Conservation (phyloP, 2,797 vertebrate species). For the Anguilla megastoma region DNA sequence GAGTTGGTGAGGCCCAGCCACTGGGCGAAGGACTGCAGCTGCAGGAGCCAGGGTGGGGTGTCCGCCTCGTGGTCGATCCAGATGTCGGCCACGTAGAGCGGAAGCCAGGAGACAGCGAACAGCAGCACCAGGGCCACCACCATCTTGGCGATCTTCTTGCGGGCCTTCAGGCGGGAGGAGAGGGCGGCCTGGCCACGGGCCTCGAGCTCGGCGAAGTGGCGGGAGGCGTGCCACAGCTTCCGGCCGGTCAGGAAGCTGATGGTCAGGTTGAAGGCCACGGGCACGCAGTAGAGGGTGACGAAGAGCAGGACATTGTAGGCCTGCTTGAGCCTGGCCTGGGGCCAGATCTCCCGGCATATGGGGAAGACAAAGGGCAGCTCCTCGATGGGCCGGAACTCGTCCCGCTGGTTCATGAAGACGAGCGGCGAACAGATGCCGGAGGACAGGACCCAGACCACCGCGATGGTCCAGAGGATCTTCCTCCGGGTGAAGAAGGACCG, state of each 20-base stretch:
- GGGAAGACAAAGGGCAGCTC: slow-evolving; percentile 74
- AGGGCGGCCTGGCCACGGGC: slow-evolving; percentile 77
- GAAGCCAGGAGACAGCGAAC: slow-evolving; percentile 85
- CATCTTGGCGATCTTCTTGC: slow-evolving; percentile 89
- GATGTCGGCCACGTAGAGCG: slow-evolving; percentile 84
- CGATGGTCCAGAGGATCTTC: slow-evolving; percentile 78
- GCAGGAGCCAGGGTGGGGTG: slow-evolving; percentile 81
- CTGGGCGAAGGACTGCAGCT: slow-evolving; percentile 84
- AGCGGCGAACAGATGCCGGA: slow-evolving; percentile 85
- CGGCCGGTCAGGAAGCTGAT: slow-evolving; percentile 85
- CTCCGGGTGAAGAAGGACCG: slow-evolving; percentile 84
- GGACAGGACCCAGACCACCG: slow-evolving; percentile 84
- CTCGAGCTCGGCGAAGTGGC: slow-evolving; percentile 69
- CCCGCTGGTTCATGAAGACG: slow-evolving; percentile 82
- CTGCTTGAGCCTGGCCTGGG: slow-evolving; percentile 82
- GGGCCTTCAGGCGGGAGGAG: slow-evolving; percentile 78
- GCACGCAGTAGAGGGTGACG: slow-evolving; percentile 86
- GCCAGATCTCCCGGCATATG: slow-evolving; percentile 88
- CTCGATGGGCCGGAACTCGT: slow-evolving; percentile 77
- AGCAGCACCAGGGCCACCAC: slow-evolving; percentile 86
- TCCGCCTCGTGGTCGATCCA: slow-evolving; percentile 81
- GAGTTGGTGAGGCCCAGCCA: slow-evolving; percentile 93
- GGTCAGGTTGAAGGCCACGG: slow-evolving; percentile 86
- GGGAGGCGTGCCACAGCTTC: slow-evolving; percentile 76
- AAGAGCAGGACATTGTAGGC: slow-evolving; percentile 88